Conservation (phyloP, 2,113 vertebrate genomes). For the Istiophorus platypterus region DNA sequence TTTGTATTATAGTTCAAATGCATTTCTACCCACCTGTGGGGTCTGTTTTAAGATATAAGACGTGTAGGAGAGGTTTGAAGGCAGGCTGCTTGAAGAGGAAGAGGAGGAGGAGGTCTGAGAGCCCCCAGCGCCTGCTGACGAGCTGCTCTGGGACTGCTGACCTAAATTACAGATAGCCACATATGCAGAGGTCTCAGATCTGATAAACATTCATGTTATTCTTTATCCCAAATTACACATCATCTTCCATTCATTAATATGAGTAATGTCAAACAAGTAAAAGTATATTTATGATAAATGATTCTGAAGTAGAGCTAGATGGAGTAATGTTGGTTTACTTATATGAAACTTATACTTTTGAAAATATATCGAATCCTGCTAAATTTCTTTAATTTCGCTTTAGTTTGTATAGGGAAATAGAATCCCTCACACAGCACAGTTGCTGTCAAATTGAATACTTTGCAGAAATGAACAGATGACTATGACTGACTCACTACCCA, state of each 20-base stretch:
- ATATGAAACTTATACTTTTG: not conserved
- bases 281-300: constrained; percentile 7
- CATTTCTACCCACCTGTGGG: constrained; percentile 81
- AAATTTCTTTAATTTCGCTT: constrained; percentile 25
- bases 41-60: constrained; percentile 99
- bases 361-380: not conserved
- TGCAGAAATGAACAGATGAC: constrained; percentile 32
- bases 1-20: not conserved
- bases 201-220: constrained; percentile 34
- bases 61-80: constrained; percentile 95
- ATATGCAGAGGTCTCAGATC: constrained; percentile 48
- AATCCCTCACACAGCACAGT: no score
- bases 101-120: constrained; percentile 85
- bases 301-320: not conserved
- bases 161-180: constrained; percentile 81
- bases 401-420: no score
- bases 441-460: constrained; percentile 7
- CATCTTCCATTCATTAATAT: not conserved
- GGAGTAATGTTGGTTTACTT: constrained; percentile 9
- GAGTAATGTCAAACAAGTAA: constrained; percentile 13
- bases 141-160: constrained; percentile 88
- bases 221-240: constrained; percentile 12
- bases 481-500: constrained; percentile 38
- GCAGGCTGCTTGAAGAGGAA: constrained; percentile 88
- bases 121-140: constrained; percentile 74